These are phyloP conservation scores for Hypanus sabinus DNA, from an alignment of 2,113 vertebrate genomes.

Conservation along the genomic window DNA sequence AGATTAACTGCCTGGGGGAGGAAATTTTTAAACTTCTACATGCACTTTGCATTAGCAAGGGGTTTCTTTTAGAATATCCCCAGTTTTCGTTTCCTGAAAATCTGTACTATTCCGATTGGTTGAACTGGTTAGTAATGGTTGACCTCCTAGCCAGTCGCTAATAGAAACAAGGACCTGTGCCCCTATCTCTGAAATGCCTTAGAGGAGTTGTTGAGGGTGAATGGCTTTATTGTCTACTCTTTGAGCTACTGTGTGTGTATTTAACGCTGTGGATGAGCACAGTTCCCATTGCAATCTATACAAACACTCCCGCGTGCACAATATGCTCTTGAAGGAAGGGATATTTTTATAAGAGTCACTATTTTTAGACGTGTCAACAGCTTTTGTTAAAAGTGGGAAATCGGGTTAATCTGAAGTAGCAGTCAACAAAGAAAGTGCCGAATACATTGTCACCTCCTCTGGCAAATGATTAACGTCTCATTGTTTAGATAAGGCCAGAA, in stretches of 20 bases:
- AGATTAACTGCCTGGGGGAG: no score
- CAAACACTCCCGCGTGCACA: not conserved
- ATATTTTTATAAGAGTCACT: not conserved
- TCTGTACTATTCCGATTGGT: not conserved
- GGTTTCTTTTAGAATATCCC: not conserved
- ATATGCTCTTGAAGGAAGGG: constrained; percentile 12
- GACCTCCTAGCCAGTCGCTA: not conserved
- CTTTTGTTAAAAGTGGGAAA: constrained; percentile 27
- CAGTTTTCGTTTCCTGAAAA: constrained; percentile 10
- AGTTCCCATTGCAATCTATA: not conserved
- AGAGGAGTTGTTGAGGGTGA: constrained; percentile 11
- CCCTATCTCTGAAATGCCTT: not conserved
- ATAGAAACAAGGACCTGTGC: not conserved
- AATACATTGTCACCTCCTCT: constrained; percentile 30
- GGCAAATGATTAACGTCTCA: constrained; percentile 33
- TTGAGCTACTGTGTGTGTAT: constrained; percentile 19
- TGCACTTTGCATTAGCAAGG: not conserved
- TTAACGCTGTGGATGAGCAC: constrained; percentile 19
- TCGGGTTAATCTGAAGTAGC: constrained; percentile 24
- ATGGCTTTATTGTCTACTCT: constrained; percentile 20
- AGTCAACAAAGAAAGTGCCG: constrained; percentile 15
- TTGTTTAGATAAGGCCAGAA: constrained; percentile 7
- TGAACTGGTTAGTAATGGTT: constrained; percentile 3
- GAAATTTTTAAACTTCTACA: not conserved
- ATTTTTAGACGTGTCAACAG: not conserved